Base-by-base conservation (phyloP, 2,113 vertebrate genomes). In the Melospiza georgiana region DNA sequence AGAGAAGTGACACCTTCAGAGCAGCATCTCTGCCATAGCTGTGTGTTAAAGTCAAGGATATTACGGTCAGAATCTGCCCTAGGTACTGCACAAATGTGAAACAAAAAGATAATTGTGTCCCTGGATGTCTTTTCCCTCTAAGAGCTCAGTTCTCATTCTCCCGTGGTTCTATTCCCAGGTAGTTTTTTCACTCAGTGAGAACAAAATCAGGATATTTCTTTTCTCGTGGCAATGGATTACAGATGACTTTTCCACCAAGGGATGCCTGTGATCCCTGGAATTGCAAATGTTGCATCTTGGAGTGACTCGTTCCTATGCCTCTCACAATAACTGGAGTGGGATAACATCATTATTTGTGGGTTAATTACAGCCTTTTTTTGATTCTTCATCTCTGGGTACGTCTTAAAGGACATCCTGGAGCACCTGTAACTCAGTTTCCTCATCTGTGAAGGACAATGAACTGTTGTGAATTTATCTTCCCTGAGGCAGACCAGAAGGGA, bases 401-500 rank as follows among this genome's bases (percentile, higher is more conserved):
- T 71, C 77, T 75, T 23, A 57, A 41, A 81, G 65, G 68, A 77
- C 35, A 30, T 55, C 51, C 59, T 17, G 23, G 52, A 82, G 74
- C 33, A 72, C 55, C 55, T 66, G 12, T 62, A 67, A 80, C n/a
- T 86, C 66, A 21, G 8, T 86, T 83, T 79, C 33, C 43, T 91
- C 55, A 37, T 83, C 90, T 88, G 51, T 94, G 85, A 85, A 83
- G 28, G 66, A 75, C 35, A 80, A 66, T 89, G 92, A 89, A 44
- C 52, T 71, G 27, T 66, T 71, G 71, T 88, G 79, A 83, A 61
- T 93, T 84, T 79, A 17, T 93, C 84, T 83, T 87, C 22, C 23
- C n/a, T 39, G 75, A 82, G 67, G 39, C 54, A 79, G 27, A 90
- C 10, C 81, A 71, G 74, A 83, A 79, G 78, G 78, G 43, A 80